These are phyloP conservation scores for Rosalia funebris DNA, from an alignment of 2,888 invertebrate genomes.

Conservation along the genomic window DNA sequence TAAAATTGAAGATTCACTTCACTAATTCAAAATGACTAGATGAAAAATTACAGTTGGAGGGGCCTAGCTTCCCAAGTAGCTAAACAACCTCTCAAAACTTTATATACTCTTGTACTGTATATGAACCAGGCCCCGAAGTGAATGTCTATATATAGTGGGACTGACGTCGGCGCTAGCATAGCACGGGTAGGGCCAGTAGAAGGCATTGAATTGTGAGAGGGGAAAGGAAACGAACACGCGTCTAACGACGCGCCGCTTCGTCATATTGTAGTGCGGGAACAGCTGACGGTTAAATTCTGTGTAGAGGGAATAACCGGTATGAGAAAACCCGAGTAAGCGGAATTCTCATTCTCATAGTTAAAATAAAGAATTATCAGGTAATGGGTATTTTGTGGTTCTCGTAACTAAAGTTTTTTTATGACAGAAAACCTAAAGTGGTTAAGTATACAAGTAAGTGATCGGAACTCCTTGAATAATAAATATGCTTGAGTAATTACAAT, in stretches of 20 bases:
- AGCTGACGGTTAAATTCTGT: conserved; percentile 22
- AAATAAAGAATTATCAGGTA: neutral
- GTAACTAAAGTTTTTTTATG: too few species aligned
- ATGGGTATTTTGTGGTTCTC: too few species aligned
- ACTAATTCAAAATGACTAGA: conserved; percentile 46
- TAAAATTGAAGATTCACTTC: conserved; percentile 24
- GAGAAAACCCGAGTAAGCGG: neutral
- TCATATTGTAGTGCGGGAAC: conserved; percentile 13
- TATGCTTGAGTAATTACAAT: too few species aligned
- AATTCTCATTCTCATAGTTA: neutral
- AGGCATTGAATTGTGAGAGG: conserved; percentile 6
- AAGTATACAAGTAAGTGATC: too few species aligned
- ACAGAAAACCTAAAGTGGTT: too few species aligned
- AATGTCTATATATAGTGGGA: conserved; percentile 41
- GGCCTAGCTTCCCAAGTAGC: conserved; percentile 52
- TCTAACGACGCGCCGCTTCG: conserved; percentile 19
- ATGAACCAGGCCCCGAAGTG: conserved; percentile 3
- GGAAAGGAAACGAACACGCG: conserved; percentile 3
- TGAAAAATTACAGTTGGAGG: conserved; percentile 40
- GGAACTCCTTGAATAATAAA: too few species aligned
- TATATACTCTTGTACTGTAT: neutral
- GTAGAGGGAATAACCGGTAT: conserved; percentile 15
- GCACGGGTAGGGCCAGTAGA: conserved; percentile 14
- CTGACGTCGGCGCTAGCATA: conserved; percentile 41
- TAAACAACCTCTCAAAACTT: conserved; percentile 50